A percentile compares a stretch with the other conserved stretches of the same genome.
Evolutionary conservation across 2,888 invertebrate species (phyloP).

Genomic region (Aradus depressus): DNA sequence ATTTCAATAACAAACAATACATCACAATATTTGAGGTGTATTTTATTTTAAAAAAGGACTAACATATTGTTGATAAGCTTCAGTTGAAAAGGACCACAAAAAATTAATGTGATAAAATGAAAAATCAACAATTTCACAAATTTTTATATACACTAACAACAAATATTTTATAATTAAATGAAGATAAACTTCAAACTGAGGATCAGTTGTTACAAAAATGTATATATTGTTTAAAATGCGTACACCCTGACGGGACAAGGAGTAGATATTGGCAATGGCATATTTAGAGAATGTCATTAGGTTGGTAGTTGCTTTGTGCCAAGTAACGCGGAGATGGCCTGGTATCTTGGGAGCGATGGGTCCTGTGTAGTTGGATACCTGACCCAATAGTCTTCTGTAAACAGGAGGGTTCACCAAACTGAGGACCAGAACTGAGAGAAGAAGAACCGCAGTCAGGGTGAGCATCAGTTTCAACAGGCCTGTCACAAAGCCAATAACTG

Average conservation of each 20-base stretch:
- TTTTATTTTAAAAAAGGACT: too few species aligned
- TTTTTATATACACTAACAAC: constrained; percentile 6
- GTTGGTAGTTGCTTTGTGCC: constrained; percentile 3
- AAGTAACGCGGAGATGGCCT: neutral
- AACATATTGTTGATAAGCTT: too few species aligned
- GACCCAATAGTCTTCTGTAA: constrained; percentile 9
- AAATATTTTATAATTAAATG: neutral
- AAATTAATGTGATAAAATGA: neutral
- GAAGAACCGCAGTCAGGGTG: constrained; percentile 5
- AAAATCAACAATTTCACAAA: constrained; percentile 8
- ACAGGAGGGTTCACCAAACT: constrained; percentile 17
- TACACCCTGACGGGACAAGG: too few species aligned
- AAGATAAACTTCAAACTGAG: constrained; percentile 8
- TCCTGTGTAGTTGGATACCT: constrained; percentile 3
- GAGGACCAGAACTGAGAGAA: constrained; percentile 12
- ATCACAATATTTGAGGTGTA: too few species aligned
- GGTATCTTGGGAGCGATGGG: neutral
- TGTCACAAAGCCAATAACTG: constrained; percentile 18
- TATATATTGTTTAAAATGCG: constrained; percentile 3
- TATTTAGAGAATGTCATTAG: too few species aligned
- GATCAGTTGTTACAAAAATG: constrained; percentile 9
- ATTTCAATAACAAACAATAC: too few species aligned
- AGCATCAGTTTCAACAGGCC: constrained; percentile 14
- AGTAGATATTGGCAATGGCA: too few species aligned
- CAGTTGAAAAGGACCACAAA: neutral